phyloP scores from a whole-genome alignment of 2,888 invertebrate species.

The Sphaerophoria rueppellii region DNA sequence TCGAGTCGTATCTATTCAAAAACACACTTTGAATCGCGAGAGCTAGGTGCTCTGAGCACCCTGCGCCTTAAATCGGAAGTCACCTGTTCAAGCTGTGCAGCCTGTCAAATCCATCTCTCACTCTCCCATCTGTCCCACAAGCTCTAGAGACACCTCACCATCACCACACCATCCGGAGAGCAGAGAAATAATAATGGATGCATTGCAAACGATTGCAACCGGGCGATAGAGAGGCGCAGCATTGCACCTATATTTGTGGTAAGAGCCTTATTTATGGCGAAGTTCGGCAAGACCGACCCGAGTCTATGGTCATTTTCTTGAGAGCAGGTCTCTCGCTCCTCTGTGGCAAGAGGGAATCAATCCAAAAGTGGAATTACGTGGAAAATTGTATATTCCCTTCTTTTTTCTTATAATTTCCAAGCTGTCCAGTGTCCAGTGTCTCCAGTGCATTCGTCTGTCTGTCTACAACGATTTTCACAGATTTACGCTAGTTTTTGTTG shows the following conservation, averaged over 20 bases:
- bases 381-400: slow-evolving; percentile 50
- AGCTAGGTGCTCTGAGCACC: too few relatives aligned
- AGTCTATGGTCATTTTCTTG: slow-evolving; percentile 22
- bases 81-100: slow-evolving; percentile 65
- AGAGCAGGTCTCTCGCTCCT: slow-evolving; percentile 32
- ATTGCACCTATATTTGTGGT: slow-evolving; percentile 67
- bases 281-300: slow-evolving; percentile 7
- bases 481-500: slow-evolving; percentile 52
- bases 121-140: slow-evolving; percentile 57
- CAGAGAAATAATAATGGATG: slow-evolving; percentile 48
- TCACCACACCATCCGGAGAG: not conserved
- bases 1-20: slow-evolving; percentile 12
- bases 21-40: slow-evolving; percentile 25
- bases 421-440: not conserved
- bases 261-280: slow-evolving; percentile 67
- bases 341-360: slow-evolving; percentile 62
- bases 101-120: slow-evolving; percentile 69
- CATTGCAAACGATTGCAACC: slow-evolving; percentile 49
- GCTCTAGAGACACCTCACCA: not conserved
- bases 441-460: slow-evolving; percentile 42
- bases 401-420: not conserved
- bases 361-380: slow-evolving; percentile 71
- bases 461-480: slow-evolving; percentile 71
- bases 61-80: slow-evolving; percentile 60
- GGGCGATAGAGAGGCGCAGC: slow-evolving; percentile 57